phyloP scores from a whole-genome alignment of 2,113 vertebrate genomes.

The Cephalopterus ornatus region DNA sequence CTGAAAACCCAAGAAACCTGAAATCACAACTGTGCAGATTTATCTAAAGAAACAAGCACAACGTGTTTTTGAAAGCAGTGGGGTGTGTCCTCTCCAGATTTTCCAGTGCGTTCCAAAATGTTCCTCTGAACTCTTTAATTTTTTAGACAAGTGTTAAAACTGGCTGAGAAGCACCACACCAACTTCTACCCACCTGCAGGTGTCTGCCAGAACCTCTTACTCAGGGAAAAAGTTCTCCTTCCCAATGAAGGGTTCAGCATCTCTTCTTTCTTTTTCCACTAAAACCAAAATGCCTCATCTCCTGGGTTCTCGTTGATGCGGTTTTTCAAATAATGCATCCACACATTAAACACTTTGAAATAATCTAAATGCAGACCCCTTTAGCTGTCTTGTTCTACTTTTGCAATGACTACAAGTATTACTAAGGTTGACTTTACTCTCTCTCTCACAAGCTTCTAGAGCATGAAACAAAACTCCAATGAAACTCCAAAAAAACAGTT shows the following conservation, averaged over 20 bases:
- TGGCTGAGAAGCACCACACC: neutral
- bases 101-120: neutral
- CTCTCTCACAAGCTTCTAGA: neutral
- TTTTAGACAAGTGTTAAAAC: neutral
- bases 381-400: neutral
- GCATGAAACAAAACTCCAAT: neutral
- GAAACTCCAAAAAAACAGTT: neutral
- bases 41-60: neutral
- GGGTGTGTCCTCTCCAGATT: fast-evolving
- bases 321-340: neutral
- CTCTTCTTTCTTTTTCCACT: neutral
- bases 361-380: neutral
- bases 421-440: neutral
- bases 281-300: neutral
- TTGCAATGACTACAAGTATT: neutral
- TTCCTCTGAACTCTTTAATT: neutral
- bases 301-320: neutral
- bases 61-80: neutral
- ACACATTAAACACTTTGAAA: neutral
- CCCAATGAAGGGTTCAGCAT: neutral
- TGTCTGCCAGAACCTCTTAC: neutral
- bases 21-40: neutral
- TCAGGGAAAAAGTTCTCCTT: neutral
- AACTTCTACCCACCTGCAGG: neutral
- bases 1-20: neutral